Base-by-base conservation (phyloP, 2,113 vertebrate genomes). In the Chrysemys picta region DNA sequence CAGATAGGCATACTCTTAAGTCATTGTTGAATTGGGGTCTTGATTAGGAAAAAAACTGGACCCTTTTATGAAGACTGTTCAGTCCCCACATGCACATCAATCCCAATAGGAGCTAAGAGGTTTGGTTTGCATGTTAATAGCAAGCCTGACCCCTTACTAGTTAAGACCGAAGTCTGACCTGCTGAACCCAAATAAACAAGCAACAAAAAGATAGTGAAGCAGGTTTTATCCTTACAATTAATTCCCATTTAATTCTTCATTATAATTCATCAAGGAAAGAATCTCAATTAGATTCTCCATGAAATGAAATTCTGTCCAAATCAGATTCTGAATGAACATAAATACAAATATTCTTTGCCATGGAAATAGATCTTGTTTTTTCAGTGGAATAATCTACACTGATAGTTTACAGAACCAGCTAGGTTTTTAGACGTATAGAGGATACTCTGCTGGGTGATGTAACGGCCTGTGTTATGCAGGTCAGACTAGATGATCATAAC, bases 291-390 rank as follows among this genome's bases (percentile, higher is more conserved):
- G 3, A n/a, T 53, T 82, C 79, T 90, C 84, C 91, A 87, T 84
- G 93, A 89, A 81, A 87, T 31, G 69, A 50, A 94, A 93, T 45
- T 35, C 14, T 69, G 49, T 87, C 88, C 80, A 35, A 50, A 35
- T 80, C 3, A 85, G 80, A 7, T 47, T 56, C 65, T 76, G 86
- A 96, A 62, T 93, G 95, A 93, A 93, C 93, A 85, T 90, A 85
- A 94, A 93, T 2, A 87, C 94, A 85, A 29, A 14, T 0, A 42
- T 57, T 85, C 82, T 59, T 95, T 81, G 91, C 94, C 93, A 97
- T 96, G 93, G 94, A 91, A 97, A 95, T 96, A 91, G 94, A 93
- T 47, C 62, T 80, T 2, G 56, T 76, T 65, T 6, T 76, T 53
- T 90, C 90, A 47, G 79, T 14, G 82, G 80, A 81, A 90, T 69